Conservation (phyloP, 1,140 invertebrate genomes). For the Drosophila eugracilis region DNA sequence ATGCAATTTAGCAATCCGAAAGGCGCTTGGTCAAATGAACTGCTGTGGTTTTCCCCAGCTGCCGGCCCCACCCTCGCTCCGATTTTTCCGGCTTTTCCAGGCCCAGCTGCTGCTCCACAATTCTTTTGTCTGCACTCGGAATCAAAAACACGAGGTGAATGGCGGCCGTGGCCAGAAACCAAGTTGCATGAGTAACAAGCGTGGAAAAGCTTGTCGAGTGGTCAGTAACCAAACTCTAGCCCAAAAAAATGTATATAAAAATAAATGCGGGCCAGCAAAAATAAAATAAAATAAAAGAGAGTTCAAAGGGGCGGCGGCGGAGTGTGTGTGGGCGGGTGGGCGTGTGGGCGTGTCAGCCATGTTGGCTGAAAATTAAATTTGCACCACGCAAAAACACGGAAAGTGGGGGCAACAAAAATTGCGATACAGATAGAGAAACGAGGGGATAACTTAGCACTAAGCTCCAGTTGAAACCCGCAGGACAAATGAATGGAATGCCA, state of each 20-base stretch:
- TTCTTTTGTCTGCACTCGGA: conserved; percentile 56
- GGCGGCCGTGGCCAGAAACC: conserved; percentile 35
- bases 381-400: conserved; percentile 26
- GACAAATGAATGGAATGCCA: conserved; percentile 78
- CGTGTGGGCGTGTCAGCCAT: conserved; percentile 35
- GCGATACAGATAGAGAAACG: conserved; percentile 28
- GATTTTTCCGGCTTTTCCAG: conserved; percentile 17
- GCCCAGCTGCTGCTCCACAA: conserved; percentile 13
- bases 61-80: conserved; percentile 8
- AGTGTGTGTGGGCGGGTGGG: conserved; percentile 9
- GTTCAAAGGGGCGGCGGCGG: conserved; percentile 2
- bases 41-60: conserved; percentile 24
- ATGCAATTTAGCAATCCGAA: conserved; percentile 72
- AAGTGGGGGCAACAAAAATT: conserved; percentile 17
- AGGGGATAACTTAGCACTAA: conserved; percentile 41
- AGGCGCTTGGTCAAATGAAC: conserved; percentile 46
- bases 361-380: conserved; percentile 54
- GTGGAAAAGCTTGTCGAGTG: conserved; percentile 39
- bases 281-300: conserved; percentile 2
- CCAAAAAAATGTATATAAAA: conserved; percentile 23
- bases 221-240: conserved; percentile 39
- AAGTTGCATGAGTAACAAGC: conserved; percentile 77
- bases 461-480: conserved; percentile 65
- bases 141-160: conserved; percentile 47
- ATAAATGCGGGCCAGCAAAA: conserved; percentile 19